A percentile compares a stretch with the other conserved stretches of the same genome.
These are phyloP conservation scores for Rissa tridactyla DNA, from an alignment of 2,113 vertebrate genomes.

Conservation along the genomic window DNA sequence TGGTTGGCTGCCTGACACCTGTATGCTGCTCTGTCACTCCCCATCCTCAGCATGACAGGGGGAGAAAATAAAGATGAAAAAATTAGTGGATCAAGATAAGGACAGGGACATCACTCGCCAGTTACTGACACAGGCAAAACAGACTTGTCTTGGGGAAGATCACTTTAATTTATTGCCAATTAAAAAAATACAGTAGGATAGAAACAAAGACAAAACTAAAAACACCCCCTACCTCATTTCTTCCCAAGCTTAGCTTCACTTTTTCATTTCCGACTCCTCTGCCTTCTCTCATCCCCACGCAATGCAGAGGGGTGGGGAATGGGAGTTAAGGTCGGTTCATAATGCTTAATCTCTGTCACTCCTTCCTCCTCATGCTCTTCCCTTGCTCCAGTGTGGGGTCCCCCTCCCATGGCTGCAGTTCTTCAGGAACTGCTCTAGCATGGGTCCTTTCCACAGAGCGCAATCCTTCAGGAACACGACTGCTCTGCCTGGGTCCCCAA, in stretches of 20 bases:
- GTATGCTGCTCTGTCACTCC: neutral
- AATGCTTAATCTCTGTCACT: neutral
- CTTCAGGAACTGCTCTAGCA: neutral
- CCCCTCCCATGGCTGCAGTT: neutral
- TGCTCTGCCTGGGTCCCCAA: accelerated
- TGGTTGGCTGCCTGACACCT: neutral
- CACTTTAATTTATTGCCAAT: neutral
- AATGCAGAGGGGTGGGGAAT: neutral
- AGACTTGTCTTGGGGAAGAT: neutral
- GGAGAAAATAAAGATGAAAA: neutral
- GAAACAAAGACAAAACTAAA: neutral
- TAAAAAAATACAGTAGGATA: neutral
- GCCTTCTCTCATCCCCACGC: accelerated
- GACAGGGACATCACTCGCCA: neutral
- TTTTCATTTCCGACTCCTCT: neutral
- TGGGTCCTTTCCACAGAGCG: neutral
- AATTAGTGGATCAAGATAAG: neutral
- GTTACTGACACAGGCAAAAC: neutral
- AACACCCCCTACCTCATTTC: accelerated
- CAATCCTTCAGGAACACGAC: neutral
- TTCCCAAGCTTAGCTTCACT: neutral
- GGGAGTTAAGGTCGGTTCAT: neutral
- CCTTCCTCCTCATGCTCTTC: neutral
- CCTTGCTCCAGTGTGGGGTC: neutral
- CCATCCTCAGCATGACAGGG: accelerated